These are phyloP conservation scores for Sinocyclocheilus anshuiensis DNA, from an alignment of 2,113 vertebrate species.

Conservation along the genomic window DNA sequence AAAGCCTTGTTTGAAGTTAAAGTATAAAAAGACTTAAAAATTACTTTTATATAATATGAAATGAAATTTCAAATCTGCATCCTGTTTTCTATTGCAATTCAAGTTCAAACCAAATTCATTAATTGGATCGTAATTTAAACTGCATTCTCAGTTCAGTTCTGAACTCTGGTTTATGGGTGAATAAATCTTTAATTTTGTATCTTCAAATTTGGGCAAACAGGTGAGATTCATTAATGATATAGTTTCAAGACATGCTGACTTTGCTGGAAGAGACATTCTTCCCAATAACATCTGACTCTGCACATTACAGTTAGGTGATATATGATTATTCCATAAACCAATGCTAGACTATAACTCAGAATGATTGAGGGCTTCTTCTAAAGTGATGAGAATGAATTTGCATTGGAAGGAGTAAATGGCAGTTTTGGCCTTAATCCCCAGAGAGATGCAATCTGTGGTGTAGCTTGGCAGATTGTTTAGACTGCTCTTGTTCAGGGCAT, in stretches of 20 bases:
- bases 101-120: neutral
- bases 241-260: conserved; percentile 16
- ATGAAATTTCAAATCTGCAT: neutral
- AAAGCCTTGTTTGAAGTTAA: no score
- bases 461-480: conserved; percentile 40
- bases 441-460: neutral
- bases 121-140: neutral
- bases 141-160: neutral
- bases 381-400: conserved; percentile 17
- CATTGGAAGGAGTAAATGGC: conserved; percentile 35
- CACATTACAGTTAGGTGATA: neutral
- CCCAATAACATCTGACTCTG: conserved; percentile 13
- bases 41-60: neutral
- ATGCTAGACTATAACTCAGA: neutral
- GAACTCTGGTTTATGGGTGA: no score
- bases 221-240: neutral
- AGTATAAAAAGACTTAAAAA: neutral
- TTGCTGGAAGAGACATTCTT: neutral
- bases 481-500: conserved; percentile 40
- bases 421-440: conserved; percentile 20
- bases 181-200: no score
- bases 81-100: neutral
- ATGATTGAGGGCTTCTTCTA: conserved; percentile 21
- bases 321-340: conserved; percentile 15
- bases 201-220: neutral